Conservation (phyloP, 2,797 vertebrate genomes). For the Diglossa cyanea region DNA sequence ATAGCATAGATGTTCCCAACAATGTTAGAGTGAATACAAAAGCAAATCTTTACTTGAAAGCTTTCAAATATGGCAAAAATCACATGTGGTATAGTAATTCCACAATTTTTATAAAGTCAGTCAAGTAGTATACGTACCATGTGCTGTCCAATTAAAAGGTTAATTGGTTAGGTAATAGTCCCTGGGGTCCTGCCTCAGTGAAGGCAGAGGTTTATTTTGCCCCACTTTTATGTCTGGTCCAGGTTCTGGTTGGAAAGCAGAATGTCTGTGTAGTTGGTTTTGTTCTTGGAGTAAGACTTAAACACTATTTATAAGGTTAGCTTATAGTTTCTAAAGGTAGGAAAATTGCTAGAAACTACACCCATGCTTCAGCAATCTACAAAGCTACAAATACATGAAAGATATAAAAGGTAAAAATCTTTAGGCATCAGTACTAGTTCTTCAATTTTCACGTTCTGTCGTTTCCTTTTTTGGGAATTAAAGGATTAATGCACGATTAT, state of each 20-base stretch:
- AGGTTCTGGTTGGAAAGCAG: not conserved
- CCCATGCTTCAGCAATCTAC: not conserved
- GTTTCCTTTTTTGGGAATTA: not conserved
- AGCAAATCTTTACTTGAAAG: not conserved
- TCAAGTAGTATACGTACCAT: not conserved
- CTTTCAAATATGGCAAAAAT: not conserved
- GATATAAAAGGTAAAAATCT: not conserved
- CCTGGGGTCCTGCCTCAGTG: not conserved
- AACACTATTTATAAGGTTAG: not conserved
- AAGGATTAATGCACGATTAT: not conserved
- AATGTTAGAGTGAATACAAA: not conserved
- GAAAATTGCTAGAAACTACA: not conserved
- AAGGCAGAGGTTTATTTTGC: not conserved
- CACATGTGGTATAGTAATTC: fast-evolving
- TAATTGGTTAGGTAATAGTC: not conserved
- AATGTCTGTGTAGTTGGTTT: not conserved
- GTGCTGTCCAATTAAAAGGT: not conserved
- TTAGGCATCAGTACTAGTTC: not conserved
- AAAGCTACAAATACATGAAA: not conserved
- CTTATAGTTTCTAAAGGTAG: not conserved
- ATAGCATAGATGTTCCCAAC: not conserved
- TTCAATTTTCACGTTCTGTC: not conserved
- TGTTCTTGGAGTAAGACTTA: not conserved
- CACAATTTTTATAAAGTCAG: not conserved
- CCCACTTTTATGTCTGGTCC: not conserved